Conservation (phyloP, 2,113 vertebrate genomes). For the Eublepharis macularius region DNA sequence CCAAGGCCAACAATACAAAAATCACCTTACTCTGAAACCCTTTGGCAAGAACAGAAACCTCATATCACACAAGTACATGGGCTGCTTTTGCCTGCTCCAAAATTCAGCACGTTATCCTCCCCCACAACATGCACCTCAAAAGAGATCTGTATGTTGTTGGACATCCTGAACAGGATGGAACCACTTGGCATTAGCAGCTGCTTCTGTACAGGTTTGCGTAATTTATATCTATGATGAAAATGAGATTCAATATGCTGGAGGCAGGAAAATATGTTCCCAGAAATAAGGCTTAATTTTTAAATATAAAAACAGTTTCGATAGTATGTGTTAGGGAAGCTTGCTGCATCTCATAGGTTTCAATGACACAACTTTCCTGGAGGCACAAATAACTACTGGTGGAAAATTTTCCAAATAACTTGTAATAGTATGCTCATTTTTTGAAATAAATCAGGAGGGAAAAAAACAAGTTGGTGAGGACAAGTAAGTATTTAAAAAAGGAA, state of each 20-base stretch:
- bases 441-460: neutral
- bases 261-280: neutral
- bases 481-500: neutral
- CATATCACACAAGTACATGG: neutral
- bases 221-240: neutral
- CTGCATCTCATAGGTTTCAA: neutral
- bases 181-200: neutral
- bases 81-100: neutral
- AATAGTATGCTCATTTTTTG: neutral
- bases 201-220: neutral
- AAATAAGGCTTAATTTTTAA: neutral
- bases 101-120: neutral
- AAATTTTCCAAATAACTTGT: neutral
- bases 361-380: neutral
- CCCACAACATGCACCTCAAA: no score
- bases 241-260: neutral
- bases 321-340: neutral
- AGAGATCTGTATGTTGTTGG: neutral
- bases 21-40: neutral
- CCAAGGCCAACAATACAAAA: neutral
- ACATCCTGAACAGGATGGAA: neutral
- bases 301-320: neutral
- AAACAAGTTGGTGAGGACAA: neutral
- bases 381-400: neutral
- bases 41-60: neutral